Percentiles rank a stretch among this genome's conserved stretches.
phyloP scores from a whole-genome alignment of 1,140 invertebrate species.

The Zaprionus lachaisei region DNA sequence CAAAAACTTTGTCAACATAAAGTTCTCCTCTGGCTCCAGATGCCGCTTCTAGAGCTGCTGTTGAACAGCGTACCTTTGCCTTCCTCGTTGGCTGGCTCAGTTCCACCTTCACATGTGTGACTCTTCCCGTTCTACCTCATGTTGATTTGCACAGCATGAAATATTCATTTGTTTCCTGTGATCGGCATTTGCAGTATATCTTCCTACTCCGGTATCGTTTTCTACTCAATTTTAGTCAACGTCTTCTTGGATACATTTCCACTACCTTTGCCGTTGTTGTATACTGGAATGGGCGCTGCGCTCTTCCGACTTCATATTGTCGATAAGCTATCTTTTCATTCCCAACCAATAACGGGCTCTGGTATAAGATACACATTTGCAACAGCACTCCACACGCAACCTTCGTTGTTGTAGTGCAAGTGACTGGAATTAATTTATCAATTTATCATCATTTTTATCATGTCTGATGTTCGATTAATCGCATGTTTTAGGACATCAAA shows the following conservation, averaged over 20 bases:
- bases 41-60: conserved; percentile 39
- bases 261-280: conserved; percentile 56
- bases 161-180: conserved; percentile 83
- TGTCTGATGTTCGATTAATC: conserved; percentile 48
- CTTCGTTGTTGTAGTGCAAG: conserved; percentile 70
- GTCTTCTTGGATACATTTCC: conserved; percentile 59
- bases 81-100: conserved; percentile 27
- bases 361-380: background rate
- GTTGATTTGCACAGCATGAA: conserved; percentile 82
- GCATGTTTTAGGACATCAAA: background rate
- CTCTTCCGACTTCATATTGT: conserved; percentile 34
- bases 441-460: too few relatives aligned
- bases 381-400: conserved; percentile 10
- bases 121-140: conserved; percentile 8
- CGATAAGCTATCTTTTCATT: conserved; percentile 80
- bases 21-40: conserved; percentile 52
- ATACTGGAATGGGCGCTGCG: conserved; percentile 48
- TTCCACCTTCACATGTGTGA: conserved; percentile 9
- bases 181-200: conserved; percentile 83
- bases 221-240: conserved; percentile 81
- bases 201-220: conserved; percentile 78
- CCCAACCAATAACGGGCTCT: conserved; percentile 56
- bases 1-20: conserved; percentile 83
- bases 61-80: conserved; percentile 60
- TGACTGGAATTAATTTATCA: conserved; percentile 81